A percentile compares a stretch with the other conserved stretches of the same genome.
Conservation (phyloP, 2,113 vertebrate genomes). For the Brachyhypopomus occidentalis region DNA sequence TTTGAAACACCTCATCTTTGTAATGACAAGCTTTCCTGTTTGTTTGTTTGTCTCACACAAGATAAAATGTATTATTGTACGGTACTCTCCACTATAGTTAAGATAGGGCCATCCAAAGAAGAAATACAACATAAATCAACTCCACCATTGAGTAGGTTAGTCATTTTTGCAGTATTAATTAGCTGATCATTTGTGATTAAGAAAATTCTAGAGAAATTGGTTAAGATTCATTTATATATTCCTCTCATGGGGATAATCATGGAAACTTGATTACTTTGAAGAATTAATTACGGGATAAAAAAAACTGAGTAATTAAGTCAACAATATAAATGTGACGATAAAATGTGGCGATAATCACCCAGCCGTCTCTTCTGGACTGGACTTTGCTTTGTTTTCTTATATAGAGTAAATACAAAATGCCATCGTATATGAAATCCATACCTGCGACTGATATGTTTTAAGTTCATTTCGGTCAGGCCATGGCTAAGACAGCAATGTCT, state of each 20-base stretch:
- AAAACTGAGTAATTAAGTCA: conserved; percentile 50
- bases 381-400: conserved; percentile 17
- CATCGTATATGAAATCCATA: too few relatives aligned
- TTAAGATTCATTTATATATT: conserved; percentile 50
- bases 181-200: conserved; percentile 52
- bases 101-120: conserved; percentile 37
- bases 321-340: conserved; percentile 48
- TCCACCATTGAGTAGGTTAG: conserved; percentile 40
- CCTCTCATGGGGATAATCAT: conserved; percentile 49
- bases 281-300: conserved; percentile 41
- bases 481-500: too few relatives aligned
- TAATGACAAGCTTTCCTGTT: conserved; percentile 32
- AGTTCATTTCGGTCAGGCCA: too few relatives aligned
- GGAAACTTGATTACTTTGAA: conserved; percentile 46
- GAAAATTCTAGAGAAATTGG: conserved; percentile 47
- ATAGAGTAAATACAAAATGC: conserved; percentile 6
- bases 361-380: conserved; percentile 27
- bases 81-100: conserved; percentile 30
- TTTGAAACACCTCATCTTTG: conserved; percentile 45
- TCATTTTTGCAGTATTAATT: conserved; percentile 54
- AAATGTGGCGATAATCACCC: conserved; percentile 47
- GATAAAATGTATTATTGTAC: not conserved
- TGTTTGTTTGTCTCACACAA: conserved; percentile 44
- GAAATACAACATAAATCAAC: conserved; percentile 39
- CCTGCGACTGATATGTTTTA: too few relatives aligned